Base-by-base conservation (phyloP, 2,888 invertebrate genomes). In the Gasteruption jaculator region DNA sequence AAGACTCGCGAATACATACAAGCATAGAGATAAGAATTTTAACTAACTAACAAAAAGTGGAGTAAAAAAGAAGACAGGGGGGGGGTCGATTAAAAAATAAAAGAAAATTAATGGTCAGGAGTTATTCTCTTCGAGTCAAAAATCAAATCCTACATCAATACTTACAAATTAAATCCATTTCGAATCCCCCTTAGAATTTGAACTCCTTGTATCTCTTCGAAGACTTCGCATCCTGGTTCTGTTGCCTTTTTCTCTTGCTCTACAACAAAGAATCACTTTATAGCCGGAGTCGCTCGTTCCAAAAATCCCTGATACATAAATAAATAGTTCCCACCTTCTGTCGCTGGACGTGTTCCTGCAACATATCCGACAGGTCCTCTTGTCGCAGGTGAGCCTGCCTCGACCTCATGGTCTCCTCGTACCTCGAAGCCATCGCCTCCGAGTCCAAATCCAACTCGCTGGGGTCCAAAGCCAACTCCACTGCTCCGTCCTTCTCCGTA, bases 131-230 rank as follows among this genome's bases (percentile, higher is more conserved):
- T n/a, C 51, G n/a, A 54, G 32, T 46, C 14, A n/a, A n/a, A n/a
- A n/a, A 27, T 25, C n/a, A 24, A 20, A 16, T 30, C 15, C 25
- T 12, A 14, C 10, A 30, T 5, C 4, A 25, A 19, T 29, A n/a
- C 15, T 7, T 26, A 19, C 8, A 26, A 34, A 7, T 14, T 14
- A 34, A 10, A 29, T 27, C 15, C 24, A 33, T 35, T 18, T n/a
- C n/a, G n/a, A n/a, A 39, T 21, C n/a, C 11, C 14, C 31, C 21
- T 73, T 80, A 96, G 77, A 96, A 96, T 72, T 96, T 96, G 77
- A 96, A 96, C 70, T 96, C 95, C 73, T 95, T 96, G 77, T 95
- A 95, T 75, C 96, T 95, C 76, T 96, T 96, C 10, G 91, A 86
- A 56, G 88, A 84, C 71, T 94, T 93, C 4, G 86, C 83, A 56